Conservation (phyloP, 2,797 vertebrate genomes). For the Xiphorhynchus erythropygius region DNA sequence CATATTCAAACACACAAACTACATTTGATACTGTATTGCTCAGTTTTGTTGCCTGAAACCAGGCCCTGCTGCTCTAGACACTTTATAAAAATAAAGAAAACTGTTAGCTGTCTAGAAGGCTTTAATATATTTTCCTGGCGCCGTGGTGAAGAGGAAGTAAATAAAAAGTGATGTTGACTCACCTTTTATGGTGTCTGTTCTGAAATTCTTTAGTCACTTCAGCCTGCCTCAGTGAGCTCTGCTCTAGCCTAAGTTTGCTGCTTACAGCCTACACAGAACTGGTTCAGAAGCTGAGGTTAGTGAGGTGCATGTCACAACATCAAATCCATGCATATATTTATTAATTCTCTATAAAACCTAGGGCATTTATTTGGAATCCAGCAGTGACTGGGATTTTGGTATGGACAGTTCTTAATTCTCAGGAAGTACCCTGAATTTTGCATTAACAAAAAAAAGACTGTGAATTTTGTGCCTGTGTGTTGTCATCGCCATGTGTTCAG, state of each 20-base stretch:
- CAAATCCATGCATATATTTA: not conserved
- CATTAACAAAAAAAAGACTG: not conserved
- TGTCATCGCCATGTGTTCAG: not conserved
- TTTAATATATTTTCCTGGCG: not conserved
- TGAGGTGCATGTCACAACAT: not conserved
- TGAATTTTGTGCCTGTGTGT: not conserved
- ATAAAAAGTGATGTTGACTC: not conserved
- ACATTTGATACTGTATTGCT: not conserved
- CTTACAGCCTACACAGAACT: not conserved
- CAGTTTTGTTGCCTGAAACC: not conserved
- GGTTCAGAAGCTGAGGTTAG: not conserved
- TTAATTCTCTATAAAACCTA: not conserved
- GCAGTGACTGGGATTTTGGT: not conserved
- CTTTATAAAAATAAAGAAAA: not conserved
- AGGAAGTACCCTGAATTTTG: conserved; percentile 10
- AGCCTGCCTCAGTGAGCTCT: not conserved
- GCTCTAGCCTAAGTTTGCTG: not conserved
- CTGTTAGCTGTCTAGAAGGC: not conserved
- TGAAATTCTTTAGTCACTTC: not conserved
- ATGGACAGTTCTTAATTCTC: not conserved
- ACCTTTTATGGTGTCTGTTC: not conserved
- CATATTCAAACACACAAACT: not conserved
- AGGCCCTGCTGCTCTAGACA: not conserved
- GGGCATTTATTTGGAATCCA: conserved; percentile 29
- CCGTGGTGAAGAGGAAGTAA: not conserved